These are phyloP conservation scores for Drosophila dunni DNA, from an alignment of 1,140 invertebrate genomes.

Conservation along the genomic window DNA sequence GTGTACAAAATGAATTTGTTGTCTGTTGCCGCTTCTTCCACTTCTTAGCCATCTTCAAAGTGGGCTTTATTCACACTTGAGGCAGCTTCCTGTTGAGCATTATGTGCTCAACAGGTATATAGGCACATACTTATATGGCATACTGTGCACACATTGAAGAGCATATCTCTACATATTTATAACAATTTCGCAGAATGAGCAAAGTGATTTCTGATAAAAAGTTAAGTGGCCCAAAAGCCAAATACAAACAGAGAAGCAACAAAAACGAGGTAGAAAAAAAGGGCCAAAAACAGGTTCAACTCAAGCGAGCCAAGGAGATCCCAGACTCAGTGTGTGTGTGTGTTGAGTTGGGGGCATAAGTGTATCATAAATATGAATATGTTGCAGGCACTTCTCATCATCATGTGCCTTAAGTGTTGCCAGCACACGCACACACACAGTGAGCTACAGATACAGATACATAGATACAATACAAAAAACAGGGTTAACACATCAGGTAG, in stretches of 20 bases:
- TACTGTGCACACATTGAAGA: neutral
- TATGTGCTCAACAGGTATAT: constrained; percentile 9
- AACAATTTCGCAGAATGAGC: constrained; percentile 68
- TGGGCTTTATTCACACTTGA: constrained; percentile 30
- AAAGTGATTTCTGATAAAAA: constrained; percentile 78
- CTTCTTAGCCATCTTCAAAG: constrained; percentile 3
- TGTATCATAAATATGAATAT: constrained; percentile 78
- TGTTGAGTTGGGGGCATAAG: constrained; percentile 40
- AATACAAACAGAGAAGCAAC: constrained; percentile 32
- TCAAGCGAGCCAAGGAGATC: constrained; percentile 39
- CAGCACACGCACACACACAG: constrained; percentile 10
- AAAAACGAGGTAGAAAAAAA: constrained; percentile 55
- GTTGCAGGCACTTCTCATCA: constrained; percentile 46
- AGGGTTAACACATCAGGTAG: constrained; percentile 71
- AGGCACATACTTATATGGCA: neutral
- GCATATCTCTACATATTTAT: constrained; percentile 32
- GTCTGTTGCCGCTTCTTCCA: neutral
- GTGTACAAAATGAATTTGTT: constrained; percentile 17
- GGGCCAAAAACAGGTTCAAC: constrained; percentile 64
- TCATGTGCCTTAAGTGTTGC: constrained; percentile 26
- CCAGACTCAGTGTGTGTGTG: constrained; percentile 14
- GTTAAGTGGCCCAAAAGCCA: constrained; percentile 70
- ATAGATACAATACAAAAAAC: constrained; percentile 38
- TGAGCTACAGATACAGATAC: constrained; percentile 38
- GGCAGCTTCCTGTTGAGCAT: constrained; percentile 19